Conservation (phyloP, 2,888 invertebrate species). For the Panorpa germanica region DNA sequence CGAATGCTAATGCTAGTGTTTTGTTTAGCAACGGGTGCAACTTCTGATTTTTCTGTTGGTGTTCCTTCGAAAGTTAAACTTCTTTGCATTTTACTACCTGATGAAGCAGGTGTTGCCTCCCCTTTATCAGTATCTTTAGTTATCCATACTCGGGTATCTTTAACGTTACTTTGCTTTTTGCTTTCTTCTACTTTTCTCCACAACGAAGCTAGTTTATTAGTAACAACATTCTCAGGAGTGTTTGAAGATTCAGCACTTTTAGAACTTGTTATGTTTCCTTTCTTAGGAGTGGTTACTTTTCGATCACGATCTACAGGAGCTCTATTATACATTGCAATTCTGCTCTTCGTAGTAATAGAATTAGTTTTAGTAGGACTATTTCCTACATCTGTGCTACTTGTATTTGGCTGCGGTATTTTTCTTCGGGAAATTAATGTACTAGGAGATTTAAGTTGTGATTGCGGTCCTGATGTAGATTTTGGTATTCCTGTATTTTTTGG, state of each 20-base stretch:
- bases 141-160: conserved; percentile 41
- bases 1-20: conserved; percentile 29
- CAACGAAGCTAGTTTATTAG: conserved; percentile 60
- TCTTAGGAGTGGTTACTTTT: no score
- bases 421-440: conserved; percentile 15
- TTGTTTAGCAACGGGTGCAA: conserved; percentile 25
- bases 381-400: conserved; percentile 9
- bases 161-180: conserved; percentile 35
- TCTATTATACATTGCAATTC: no score
- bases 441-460: no score
- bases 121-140: conserved; percentile 20
- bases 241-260: no score
- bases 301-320: no score
- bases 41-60: conserved; percentile 21
- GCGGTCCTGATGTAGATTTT: conserved; percentile 12
- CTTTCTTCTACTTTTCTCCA: conserved; percentile 63
- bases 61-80: conserved; percentile 47
- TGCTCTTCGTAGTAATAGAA: no score
- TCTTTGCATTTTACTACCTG: conserved; percentile 29
- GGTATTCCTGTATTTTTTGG: conserved; percentile 17
- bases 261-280: no score
- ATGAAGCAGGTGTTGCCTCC: conserved; percentile 17
- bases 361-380: conserved; percentile 22
- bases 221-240: conserved; percentile 35
- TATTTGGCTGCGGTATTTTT: conserved; percentile 24